Evolutionary conservation across 2,797 vertebrate species (phyloP).

Genomic region (Enteromius unitaeniatus): DNA sequence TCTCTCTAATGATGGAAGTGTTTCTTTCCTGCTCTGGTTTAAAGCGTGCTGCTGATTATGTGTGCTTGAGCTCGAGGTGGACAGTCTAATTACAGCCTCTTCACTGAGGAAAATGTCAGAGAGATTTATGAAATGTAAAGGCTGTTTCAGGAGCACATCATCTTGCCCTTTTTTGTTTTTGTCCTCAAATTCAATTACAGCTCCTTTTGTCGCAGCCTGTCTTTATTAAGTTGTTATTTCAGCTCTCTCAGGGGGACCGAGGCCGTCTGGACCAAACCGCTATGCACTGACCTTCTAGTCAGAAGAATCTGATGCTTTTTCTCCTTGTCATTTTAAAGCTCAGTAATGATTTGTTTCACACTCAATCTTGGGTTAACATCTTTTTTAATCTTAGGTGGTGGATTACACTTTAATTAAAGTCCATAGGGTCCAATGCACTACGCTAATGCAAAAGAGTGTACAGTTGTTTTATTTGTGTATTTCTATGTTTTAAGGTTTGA

Average conservation of each 20-base stretch:
- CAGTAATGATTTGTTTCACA: background rate
- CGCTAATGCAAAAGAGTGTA: background rate
- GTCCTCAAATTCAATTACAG: constrained; percentile 56
- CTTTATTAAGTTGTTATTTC: constrained; percentile 49
- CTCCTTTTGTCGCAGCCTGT: constrained; percentile 33
- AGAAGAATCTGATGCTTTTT: background rate
- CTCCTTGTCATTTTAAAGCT: background rate
- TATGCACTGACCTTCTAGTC: constrained; percentile 14
- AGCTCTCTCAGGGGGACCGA: background rate
- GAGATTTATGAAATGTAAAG: constrained; percentile 56
- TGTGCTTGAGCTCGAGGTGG: constrained; percentile 35
- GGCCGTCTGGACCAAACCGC: background rate
- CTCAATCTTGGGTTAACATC: background rate
- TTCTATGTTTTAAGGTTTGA: background rate
- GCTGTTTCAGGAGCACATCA: constrained; percentile 41
- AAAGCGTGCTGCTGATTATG: background rate
- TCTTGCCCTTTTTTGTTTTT: constrained; percentile 51
- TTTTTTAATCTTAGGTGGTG: background rate
- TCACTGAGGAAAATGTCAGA: constrained; percentile 55
- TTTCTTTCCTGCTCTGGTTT: background rate
- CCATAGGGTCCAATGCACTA: background rate
- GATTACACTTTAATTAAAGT: background rate
- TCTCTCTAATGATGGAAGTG: background rate
- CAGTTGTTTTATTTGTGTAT: background rate
- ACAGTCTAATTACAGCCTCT: constrained; percentile 52